Percentiles rank a stretch among this genome's conserved stretches.
phyloP scores from a whole-genome alignment of 2,797 vertebrate genomes.

The Remorina albescens region DNA sequence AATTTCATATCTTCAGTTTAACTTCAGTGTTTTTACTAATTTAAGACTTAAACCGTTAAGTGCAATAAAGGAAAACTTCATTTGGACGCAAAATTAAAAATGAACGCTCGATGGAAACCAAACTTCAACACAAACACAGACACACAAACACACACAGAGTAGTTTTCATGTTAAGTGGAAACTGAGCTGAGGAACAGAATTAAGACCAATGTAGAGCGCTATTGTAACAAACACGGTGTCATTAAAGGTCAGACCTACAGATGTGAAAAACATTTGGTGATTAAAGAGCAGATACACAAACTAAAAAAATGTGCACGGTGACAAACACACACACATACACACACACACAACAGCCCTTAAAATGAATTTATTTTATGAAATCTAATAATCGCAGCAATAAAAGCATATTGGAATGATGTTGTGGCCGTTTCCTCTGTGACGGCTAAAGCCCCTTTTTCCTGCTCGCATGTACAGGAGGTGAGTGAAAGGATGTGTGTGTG shows the following conservation, averaged over 20 bases:
- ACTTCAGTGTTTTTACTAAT: neutral
- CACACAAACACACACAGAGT: constrained; percentile 24
- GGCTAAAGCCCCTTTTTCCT: constrained; percentile 47
- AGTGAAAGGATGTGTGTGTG: constrained; percentile 65
- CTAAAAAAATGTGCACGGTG: neutral
- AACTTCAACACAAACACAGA: constrained; percentile 3
- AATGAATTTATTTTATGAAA: constrained; percentile 82
- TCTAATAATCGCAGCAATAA: constrained; percentile 81
- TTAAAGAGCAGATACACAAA: constrained; percentile 25
- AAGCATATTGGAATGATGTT: constrained; percentile 74
- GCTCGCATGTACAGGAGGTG: constrained; percentile 69
- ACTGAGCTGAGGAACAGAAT: constrained; percentile 40
- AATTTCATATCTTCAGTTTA: too few species aligned
- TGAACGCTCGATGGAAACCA: constrained; percentile 36
- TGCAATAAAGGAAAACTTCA: neutral
- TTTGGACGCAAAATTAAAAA: neutral
- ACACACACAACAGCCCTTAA: constrained; percentile 34
- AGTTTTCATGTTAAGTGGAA: too few species aligned
- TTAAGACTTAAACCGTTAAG: neutral
- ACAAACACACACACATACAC: neutral
- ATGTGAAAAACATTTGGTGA: constrained; percentile 27
- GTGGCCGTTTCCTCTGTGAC: constrained; percentile 72
- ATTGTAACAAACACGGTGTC: constrained; percentile 37
- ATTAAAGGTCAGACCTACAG: constrained; percentile 23
- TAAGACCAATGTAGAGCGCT: constrained; percentile 41